These are phyloP conservation scores for Epicauta chinensis DNA, from an alignment of 1,140 invertebrate genomes.

Conservation along the genomic window DNA sequence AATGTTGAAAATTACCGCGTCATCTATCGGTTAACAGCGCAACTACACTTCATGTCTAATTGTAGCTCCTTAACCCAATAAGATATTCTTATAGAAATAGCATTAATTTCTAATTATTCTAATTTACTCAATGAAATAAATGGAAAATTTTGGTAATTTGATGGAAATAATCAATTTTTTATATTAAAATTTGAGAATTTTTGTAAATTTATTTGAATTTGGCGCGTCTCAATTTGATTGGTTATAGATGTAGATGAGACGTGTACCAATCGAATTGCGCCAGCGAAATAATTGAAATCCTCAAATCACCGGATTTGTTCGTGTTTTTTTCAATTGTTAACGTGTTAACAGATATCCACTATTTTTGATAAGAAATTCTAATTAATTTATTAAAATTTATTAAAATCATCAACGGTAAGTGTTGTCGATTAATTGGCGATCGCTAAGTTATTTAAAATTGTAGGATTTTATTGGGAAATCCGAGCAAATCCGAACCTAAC, in stretches of 20 bases:
- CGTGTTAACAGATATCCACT: constrained; percentile 16
- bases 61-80: too few species aligned
- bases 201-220: too few species aligned
- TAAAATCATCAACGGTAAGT: constrained; percentile 3
- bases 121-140: too few species aligned
- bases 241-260: constrained; percentile 7
- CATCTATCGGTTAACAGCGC: too few species aligned
- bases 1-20: too few species aligned
- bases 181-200: too few species aligned
- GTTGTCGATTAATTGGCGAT: background rate
- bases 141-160: too few species aligned
- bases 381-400: background rate
- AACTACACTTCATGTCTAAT: too few species aligned
- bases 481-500: background rate
- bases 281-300: constrained; percentile 21
- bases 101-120: too few species aligned
- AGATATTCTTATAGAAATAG: too few species aligned
- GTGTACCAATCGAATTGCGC: constrained; percentile 38
- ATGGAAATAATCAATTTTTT: too few species aligned
- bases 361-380: constrained; percentile 12
- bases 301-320: constrained; percentile 1
- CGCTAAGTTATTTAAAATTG: constrained; percentile 1
- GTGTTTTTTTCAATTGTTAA: constrained; percentile 24
- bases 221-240: too few species aligned
- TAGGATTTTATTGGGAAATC: background rate